Evolutionary conservation across 2,113 vertebrate species (phyloP).

Genomic region (Nibea coibor): DNA sequence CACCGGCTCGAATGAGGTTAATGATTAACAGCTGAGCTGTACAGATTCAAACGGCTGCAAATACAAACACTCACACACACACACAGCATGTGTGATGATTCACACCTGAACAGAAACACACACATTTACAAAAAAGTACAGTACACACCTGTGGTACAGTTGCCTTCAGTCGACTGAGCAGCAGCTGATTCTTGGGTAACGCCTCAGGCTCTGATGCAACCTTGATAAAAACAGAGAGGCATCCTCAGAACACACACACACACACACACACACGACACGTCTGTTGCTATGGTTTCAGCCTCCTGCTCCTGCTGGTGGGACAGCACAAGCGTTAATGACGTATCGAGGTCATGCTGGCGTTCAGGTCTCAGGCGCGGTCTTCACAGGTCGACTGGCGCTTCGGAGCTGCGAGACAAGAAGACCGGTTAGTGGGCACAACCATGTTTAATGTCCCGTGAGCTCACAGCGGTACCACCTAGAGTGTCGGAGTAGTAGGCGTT

Average conservation of each 20-base stretch:
- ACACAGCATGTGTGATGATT: conserved; percentile 18
- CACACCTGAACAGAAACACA: conserved; percentile 39
- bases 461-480: not conserved
- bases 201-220: conserved; percentile 45
- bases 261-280: conserved; percentile 22
- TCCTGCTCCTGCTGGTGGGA: conserved; percentile 22
- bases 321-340: not conserved
- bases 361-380: conserved; percentile 5
- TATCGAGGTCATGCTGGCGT: not conserved
- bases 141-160: conserved; percentile 45
- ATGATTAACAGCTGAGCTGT: conserved; percentile 60
- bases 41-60: conserved; percentile 4
- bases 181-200: conserved; percentile 25
- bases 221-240: conserved; percentile 42
- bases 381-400: not conserved
- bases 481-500: not conserved
- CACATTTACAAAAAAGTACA: conserved; percentile 25
- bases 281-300: conserved; percentile 70
- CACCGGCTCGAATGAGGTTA: conserved; percentile 17
- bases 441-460: not conserved
- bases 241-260: conserved; percentile 50
- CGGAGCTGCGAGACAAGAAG: conserved; percentile 5
- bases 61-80: conserved; percentile 19
- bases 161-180: conserved; percentile 13
- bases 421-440: not conserved